Evolutionary conservation across 2,888 invertebrate genomes (phyloP).

Genomic region (Aporophyla nigra): DNA sequence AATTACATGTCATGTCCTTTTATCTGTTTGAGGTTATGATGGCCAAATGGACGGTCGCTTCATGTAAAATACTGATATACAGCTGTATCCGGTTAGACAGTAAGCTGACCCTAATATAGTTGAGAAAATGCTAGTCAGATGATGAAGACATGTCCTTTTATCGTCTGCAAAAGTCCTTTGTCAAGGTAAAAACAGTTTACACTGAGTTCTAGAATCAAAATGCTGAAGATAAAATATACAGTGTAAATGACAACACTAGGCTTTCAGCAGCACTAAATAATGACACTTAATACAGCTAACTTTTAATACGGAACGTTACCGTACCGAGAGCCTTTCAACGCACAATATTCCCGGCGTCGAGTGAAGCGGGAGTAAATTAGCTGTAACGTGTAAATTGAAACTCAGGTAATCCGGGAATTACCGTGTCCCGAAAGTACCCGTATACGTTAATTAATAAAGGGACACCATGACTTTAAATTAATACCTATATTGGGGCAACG

Average conservation of each 20-base stretch:
- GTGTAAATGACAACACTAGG: slow-evolving; percentile 20
- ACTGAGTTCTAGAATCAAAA: not conserved
- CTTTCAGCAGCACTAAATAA: slow-evolving; percentile 51
- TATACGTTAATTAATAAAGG: slow-evolving; percentile 75
- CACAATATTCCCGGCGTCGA: slow-evolving; percentile 62
- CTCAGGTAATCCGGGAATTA: slow-evolving; percentile 75
- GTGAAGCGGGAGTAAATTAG: slow-evolving; percentile 78
- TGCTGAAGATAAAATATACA: not conserved
- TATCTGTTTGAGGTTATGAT: not conserved
- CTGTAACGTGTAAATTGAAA: slow-evolving; percentile 83
- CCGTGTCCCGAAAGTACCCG: slow-evolving; percentile 57
- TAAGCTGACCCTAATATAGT: no score
- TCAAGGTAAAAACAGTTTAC: not conserved
- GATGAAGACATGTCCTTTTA: not conserved
- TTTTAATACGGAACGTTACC: slow-evolving; percentile 58
- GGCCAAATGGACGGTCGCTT: no score
- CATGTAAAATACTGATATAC: no score
- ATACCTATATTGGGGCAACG: slow-evolving; percentile 46
- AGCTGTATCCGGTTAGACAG: no score
- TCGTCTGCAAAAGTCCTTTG: not conserved
- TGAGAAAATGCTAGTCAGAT: no score
- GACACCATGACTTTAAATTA: slow-evolving; percentile 67
- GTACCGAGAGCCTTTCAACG: slow-evolving; percentile 54
- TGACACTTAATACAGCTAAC: slow-evolving; percentile 52
- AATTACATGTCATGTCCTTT: not conserved